Conservation (phyloP, 2,888 invertebrate genomes). For the Tachina fera region DNA sequence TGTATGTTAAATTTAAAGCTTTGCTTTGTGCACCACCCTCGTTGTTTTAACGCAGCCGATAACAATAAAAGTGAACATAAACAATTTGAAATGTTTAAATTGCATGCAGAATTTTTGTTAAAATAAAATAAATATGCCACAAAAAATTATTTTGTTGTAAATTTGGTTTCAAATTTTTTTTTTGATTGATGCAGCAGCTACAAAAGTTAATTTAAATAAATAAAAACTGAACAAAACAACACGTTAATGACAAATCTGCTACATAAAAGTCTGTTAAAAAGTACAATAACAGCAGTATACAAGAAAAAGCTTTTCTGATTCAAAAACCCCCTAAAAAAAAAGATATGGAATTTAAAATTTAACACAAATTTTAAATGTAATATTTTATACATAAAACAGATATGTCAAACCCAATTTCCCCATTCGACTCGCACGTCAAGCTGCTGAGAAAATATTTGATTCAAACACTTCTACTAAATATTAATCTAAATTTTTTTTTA, state of each 20-base stretch:
- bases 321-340: not conserved
- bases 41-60: not conserved
- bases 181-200: conserved; percentile 16
- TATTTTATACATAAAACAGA: too few species aligned
- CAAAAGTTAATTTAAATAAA: conserved; percentile 3
- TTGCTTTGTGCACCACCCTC: not conserved
- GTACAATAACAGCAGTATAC: not conserved
- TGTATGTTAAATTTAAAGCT: too few species aligned
- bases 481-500: too few species aligned
- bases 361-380: not conserved
- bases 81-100: conserved; percentile 47
- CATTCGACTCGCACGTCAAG: too few species aligned
- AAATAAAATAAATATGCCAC: conserved; percentile 1
- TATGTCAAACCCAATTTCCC: too few species aligned
- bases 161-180: not conserved
- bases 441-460: too few species aligned
- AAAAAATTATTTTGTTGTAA: conserved; percentile 18
- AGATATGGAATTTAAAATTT: not conserved
- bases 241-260: conserved; percentile 24
- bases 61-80: not conserved
- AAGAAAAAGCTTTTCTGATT: not conserved
- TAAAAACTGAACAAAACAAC: not conserved
- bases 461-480: too few species aligned
- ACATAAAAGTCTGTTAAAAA: not conserved
- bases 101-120: conserved; percentile 41